Evolutionary conservation across 2,113 vertebrate genomes (phyloP), one percentile per base, ranked within the genome.

Genomic region (Enhydra lutris): DNA sequence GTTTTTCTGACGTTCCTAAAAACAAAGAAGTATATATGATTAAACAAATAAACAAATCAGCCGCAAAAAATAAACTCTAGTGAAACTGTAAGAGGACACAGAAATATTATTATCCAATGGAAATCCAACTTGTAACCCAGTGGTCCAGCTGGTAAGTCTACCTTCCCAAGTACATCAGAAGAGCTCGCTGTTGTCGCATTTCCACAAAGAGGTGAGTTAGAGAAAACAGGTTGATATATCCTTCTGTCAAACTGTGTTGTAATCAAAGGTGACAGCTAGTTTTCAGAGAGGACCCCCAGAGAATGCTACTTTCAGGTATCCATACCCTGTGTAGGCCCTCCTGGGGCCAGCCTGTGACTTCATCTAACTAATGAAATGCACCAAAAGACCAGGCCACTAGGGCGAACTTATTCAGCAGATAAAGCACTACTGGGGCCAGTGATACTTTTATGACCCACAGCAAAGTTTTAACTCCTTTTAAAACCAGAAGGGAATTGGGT

Each of bases 1-100:
- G 50, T 94, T 96, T 98, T 98, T 57, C 76, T 73, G 83, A 91
- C 96, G 85, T 98, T 98, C 86, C 97, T 99, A 21, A 96, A 95
- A 74, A 36, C 59, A 96, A 59, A 88, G 13, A 63, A 90, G 11
- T 83, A 93, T 52, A 91, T 50, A 45, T 67, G 31, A 94, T 59
- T 42, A 76, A 85, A 45, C 47, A 47, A 57, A 42, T 76, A 67
- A 92, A 23, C 10, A 67, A 79, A 81, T 39, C 14, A 96, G 65
- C 26, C 73, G 8, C 10, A 91, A 47, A 84, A 82, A 36, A 36
- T 24, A 79, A 79, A 92, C 24, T 24, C 55, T 24, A 90, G 36
- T 50, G 88, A 94, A 94, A 65, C 29, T 26, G 3, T 65, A 29
- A 89, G 3, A 13, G 6, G 84, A 39, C 31, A 76, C 82, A 89